phyloP scores from a whole-genome alignment of 2,797 vertebrate genomes.

The Moxostoma hubbsi region DNA sequence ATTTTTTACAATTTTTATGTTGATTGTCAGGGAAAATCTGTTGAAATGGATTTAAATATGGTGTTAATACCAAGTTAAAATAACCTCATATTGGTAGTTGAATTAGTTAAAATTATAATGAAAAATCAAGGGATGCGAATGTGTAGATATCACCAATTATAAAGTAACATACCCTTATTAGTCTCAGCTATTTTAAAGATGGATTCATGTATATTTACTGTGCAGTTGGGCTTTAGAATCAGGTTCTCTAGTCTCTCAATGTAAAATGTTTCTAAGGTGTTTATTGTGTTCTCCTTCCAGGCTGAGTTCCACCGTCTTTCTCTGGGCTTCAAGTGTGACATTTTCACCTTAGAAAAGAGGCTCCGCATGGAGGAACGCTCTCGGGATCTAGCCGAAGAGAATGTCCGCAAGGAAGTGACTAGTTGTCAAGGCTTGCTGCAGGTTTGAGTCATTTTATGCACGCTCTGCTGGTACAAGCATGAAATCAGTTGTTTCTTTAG shows the following conservation, averaged over 20 bases:
- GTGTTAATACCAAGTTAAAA: too few species aligned
- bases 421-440: constrained; percentile 89
- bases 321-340: constrained; percentile 95
- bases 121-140: too few species aligned
- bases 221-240: too few species aligned
- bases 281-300: constrained; percentile 68
- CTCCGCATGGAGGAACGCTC: constrained; percentile 93
- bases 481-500: neutral
- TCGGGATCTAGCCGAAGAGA: constrained; percentile 93
- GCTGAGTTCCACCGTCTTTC: constrained; percentile 93
- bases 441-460: constrained; percentile 68
- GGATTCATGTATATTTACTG: too few species aligned
- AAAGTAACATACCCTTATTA: too few species aligned
- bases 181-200: too few species aligned
- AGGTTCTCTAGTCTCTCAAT: neutral
- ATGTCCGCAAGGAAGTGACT: constrained; percentile 89
- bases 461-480: neutral
- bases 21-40: too few species aligned
- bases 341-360: constrained; percentile 96
- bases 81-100: too few species aligned
- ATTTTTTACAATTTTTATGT: too few species aligned
- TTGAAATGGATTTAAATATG: too few species aligned
- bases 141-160: too few species aligned
- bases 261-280: neutral
- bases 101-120: too few species aligned